Conservation (phyloP, 2,113 vertebrate genomes). For the Sus scrofa region DNA sequence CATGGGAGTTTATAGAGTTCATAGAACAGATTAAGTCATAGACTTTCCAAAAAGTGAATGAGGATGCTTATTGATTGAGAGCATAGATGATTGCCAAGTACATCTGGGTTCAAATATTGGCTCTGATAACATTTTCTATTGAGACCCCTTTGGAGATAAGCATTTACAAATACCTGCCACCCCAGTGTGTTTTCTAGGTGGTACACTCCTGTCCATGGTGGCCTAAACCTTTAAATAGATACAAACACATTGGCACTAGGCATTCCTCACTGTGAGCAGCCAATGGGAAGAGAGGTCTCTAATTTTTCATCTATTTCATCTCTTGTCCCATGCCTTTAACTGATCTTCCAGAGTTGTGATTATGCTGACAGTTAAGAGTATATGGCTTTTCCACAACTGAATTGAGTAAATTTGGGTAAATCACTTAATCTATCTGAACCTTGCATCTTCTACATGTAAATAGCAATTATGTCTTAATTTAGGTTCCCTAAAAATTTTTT, state of each 20-base stretch:
- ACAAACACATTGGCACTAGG: not conserved
- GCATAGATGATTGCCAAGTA: not conserved
- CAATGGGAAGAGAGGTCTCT: rapidly evolving
- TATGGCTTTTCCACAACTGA: not conserved
- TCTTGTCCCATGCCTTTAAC: rapidly evolving
- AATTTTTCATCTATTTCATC: rapidly evolving
- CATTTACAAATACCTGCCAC: not conserved
- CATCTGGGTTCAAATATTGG: not conserved
- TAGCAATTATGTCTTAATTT: not conserved
- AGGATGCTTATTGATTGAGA: not conserved
- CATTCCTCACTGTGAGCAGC: not conserved
- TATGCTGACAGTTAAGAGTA: not conserved
- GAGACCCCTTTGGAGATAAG: not conserved
- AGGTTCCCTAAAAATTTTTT: not conserved
- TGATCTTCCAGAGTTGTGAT: not conserved
- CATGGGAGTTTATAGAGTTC: not conserved
- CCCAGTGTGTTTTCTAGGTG: no score
- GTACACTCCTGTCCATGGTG: rapidly evolving
- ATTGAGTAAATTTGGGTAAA: not conserved
- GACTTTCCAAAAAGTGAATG: not conserved
- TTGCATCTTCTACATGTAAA: not conserved
- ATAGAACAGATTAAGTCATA: not conserved
- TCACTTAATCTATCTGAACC: not conserved
- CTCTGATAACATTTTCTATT: not conserved
- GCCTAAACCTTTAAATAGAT: rapidly evolving